These are phyloP conservation scores for Margaritifera margaritifera DNA, from an alignment of 2,888 invertebrate species.

Conservation along the genomic window DNA sequence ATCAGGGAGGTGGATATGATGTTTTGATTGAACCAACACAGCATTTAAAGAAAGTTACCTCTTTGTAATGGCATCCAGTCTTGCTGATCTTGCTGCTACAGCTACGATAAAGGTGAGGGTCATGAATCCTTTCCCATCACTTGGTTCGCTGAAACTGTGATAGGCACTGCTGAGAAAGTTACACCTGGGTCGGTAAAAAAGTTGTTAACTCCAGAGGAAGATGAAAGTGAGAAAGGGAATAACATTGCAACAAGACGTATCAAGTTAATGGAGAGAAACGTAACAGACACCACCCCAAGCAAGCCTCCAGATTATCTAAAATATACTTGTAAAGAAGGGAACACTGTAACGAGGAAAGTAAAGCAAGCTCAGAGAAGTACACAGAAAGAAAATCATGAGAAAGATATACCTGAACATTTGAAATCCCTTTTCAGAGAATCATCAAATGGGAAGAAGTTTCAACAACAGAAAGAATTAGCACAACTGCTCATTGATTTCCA, in stretches of 20 bases:
- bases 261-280: too few species aligned
- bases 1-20: neutral
- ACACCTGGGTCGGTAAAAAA: neutral
- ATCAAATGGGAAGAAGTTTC: neutral
- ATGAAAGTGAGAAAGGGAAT: constrained; percentile 3
- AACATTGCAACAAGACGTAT: neutral
- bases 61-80: constrained; percentile 23
- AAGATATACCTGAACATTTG: constrained; percentile 15
- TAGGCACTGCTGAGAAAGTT: constrained; percentile 19
- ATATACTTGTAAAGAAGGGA: too few species aligned
- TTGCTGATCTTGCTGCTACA: constrained; percentile 18
- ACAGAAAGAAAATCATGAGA: too few species aligned
- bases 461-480: constrained; percentile 6
- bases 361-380: too few species aligned
- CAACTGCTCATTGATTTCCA: constrained; percentile 11
- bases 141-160: constrained; percentile 11
- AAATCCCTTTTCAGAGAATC: constrained; percentile 9
- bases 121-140: constrained; percentile 23
- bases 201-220: neutral
- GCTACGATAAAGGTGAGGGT: constrained; percentile 24
- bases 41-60: constrained; percentile 13
- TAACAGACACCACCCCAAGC: too few species aligned
- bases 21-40: constrained; percentile 24
- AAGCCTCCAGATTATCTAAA: too few species aligned
- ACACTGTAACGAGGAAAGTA: too few species aligned